These are phyloP conservation scores for Campoplex nolae DNA, from an alignment of 2,888 invertebrate species.

Conservation along the genomic window DNA sequence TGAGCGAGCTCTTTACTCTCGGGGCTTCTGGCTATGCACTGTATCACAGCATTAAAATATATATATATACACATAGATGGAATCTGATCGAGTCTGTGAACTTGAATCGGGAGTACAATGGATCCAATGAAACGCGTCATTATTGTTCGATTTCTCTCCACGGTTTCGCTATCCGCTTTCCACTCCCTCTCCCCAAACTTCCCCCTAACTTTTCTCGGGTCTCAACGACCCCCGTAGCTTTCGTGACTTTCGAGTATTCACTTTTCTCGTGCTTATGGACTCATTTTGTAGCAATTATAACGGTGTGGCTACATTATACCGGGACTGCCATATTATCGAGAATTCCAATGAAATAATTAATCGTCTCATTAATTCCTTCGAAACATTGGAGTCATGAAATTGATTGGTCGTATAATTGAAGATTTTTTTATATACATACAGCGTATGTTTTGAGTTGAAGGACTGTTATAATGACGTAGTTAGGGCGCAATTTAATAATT, in stretches of 20 bases:
- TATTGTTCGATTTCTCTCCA: constrained; percentile 75
- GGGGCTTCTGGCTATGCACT: constrained; percentile 52
- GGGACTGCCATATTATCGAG: background rate
- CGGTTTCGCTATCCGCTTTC: constrained; percentile 52
- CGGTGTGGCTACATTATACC: background rate
- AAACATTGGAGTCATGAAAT: background rate
- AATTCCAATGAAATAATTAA: constrained; percentile 4
- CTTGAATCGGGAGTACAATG: constrained; percentile 78
- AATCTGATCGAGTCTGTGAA: constrained; percentile 77
- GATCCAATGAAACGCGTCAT: constrained; percentile 80
- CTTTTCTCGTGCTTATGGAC: constrained; percentile 6
- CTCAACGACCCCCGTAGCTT: background rate
- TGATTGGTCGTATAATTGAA: background rate
- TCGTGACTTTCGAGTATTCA: constrained; percentile 20
- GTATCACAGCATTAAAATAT: constrained; percentile 62
- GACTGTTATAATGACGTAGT: background rate
- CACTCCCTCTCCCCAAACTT: constrained; percentile 24
- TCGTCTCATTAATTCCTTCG: background rate
- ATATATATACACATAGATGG: constrained; percentile 21
- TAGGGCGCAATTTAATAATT: background rate
- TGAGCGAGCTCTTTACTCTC: constrained; percentile 60
- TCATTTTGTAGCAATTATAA: constrained; percentile 33
- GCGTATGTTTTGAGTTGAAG: background rate
- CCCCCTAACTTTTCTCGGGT: constrained; percentile 12
- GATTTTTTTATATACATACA: background rate